These are phyloP conservation scores for Ormyrus thymus DNA, from an alignment of 2,888 invertebrate species.

Conservation along the genomic window DNA sequence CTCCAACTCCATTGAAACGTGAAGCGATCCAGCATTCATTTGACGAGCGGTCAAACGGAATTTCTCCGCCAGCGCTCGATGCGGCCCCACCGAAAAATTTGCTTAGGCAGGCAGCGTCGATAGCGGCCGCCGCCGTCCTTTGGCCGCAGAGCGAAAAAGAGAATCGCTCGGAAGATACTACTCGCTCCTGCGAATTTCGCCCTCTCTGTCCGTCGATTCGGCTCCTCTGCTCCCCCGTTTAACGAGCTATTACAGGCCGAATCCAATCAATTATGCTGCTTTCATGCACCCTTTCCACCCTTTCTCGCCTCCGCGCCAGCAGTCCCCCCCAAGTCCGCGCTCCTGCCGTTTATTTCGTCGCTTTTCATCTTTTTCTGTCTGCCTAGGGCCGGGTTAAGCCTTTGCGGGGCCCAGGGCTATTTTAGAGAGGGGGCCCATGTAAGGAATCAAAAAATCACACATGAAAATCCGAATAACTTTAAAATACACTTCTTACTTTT, in stretches of 20 bases:
- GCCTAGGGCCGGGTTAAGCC: no score
- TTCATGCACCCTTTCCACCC: slow-evolving; percentile 44
- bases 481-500: no score
- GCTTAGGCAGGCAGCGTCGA: neutral
- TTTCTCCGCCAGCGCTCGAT: neutral
- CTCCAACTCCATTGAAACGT: no score
- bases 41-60: neutral
- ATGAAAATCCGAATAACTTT: no score
- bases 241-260: slow-evolving; percentile 55
- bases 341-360: neutral
- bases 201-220: neutral
- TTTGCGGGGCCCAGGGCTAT: no score
- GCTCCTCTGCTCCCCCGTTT: slow-evolving; percentile 19
- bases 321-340: neutral
- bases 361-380: slow-evolving; percentile 35
- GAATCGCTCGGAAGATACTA: neutral
- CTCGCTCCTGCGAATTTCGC: neutral
- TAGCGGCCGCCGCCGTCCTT: neutral
- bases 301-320: neutral
- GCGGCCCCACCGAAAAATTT: neutral
- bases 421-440: no score
- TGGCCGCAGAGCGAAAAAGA: neutral
- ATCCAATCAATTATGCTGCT: slow-evolving; percentile 56
- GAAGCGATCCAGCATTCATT: neutral
- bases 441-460: no score